Evolutionary conservation across 2,888 invertebrate species (phyloP).

Genomic region (Aethes cnicana): DNA sequence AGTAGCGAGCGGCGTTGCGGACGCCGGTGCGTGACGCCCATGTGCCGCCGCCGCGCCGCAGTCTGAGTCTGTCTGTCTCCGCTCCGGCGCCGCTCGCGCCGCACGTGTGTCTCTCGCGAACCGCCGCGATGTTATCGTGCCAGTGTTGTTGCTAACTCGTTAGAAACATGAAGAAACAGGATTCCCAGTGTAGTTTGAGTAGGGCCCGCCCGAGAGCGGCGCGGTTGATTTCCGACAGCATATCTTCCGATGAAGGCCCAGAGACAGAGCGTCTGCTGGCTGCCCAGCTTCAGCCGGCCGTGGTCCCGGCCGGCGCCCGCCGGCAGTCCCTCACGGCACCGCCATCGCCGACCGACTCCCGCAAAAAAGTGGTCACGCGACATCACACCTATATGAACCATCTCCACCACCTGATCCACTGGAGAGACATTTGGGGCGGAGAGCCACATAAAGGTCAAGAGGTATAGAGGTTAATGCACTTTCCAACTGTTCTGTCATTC

Average conservation of each 20-base stretch:
- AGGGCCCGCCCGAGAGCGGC: constrained; percentile 56
- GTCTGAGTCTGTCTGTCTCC: constrained; percentile 61
- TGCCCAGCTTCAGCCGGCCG: constrained; percentile 54
- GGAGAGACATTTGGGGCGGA: constrained; percentile 77
- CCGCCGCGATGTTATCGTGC: constrained; percentile 54
- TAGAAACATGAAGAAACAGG: constrained; percentile 56
- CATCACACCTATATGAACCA: constrained; percentile 75
- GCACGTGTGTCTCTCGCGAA: constrained; percentile 44
- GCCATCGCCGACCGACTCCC: constrained; percentile 74
- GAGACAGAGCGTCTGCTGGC: constrained; percentile 69
- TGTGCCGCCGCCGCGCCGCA: constrained; percentile 51
- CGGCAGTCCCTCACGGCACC: constrained; percentile 75
- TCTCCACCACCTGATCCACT: constrained; percentile 73
- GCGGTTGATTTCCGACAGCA: constrained; percentile 67
- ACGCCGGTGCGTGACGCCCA: constrained; percentile 47
- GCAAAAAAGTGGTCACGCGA: constrained; percentile 68
- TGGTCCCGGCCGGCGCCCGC: constrained; percentile 57
- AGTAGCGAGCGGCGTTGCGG: constrained; percentile 36
- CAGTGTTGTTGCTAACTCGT: constrained; percentile 39
- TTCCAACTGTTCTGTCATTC: constrained; percentile 19
- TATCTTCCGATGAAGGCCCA: constrained; percentile 74
- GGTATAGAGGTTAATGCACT: constrained; percentile 49
- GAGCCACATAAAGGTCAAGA: constrained; percentile 72
- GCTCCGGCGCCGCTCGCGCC: constrained; percentile 58
- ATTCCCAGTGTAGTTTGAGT: constrained; percentile 55